phyloP scores from a whole-genome alignment of 2,888 invertebrate species.

The Pheosia tremula region DNA sequence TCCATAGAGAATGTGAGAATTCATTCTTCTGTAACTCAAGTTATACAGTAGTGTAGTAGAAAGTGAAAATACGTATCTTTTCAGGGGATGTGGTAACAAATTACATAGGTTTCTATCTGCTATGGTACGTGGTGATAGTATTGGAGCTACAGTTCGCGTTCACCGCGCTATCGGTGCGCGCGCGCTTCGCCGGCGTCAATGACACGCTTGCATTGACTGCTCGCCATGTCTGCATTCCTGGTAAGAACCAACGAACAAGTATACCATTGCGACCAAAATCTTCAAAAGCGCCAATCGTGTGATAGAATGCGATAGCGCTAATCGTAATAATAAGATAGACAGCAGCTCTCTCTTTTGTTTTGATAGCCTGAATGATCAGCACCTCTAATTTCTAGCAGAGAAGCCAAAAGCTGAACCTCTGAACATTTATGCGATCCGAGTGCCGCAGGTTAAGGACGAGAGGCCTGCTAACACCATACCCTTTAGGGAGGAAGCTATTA shows the following conservation, averaged over 20 bases:
- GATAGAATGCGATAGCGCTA: too few relatives aligned
- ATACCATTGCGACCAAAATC: not conserved
- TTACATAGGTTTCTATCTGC: slow-evolving; percentile 84
- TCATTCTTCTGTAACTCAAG: not conserved
- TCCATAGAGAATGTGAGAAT: slow-evolving; percentile 70
- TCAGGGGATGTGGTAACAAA: slow-evolving; percentile 77
- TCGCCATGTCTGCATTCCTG: slow-evolving; percentile 58
- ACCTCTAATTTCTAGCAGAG: slow-evolving; percentile 57
- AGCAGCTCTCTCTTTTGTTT: not conserved
- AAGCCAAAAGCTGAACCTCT: slow-evolving; percentile 57
- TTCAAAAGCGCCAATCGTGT: too few relatives aligned
- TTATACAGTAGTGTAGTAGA: not conserved
- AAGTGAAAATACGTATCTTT: slow-evolving; percentile 7
- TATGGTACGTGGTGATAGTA: slow-evolving; percentile 84
- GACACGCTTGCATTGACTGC: slow-evolving; percentile 77
- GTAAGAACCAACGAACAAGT: slow-evolving; percentile 45
- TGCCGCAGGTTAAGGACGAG: slow-evolving; percentile 50
- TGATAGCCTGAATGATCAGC: not conserved
- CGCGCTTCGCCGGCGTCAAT: slow-evolving; percentile 83
- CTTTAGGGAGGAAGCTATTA: slow-evolving; percentile 55
- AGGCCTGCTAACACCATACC: slow-evolving; percentile 56
- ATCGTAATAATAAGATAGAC: not conserved
- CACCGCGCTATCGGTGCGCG: slow-evolving; percentile 82
- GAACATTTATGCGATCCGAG: slow-evolving; percentile 73
- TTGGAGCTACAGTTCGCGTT: slow-evolving; percentile 86